Evolutionary conservation across 2,888 invertebrate genomes (phyloP), one percentile per base, ranked within the genome.

Genomic region (Priocnemis perturbator): DNA sequence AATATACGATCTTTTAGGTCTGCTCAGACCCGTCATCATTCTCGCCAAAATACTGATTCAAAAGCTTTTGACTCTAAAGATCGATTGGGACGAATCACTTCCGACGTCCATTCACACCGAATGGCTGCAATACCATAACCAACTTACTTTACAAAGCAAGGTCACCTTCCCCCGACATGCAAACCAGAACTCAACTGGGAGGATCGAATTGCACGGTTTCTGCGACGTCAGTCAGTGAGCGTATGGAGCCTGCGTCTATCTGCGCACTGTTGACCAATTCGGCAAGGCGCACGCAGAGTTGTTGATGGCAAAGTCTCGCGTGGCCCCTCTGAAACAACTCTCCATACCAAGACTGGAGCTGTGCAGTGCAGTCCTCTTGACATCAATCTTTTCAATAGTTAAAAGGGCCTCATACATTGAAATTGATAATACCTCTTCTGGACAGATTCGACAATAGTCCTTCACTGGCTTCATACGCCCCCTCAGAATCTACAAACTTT

Each of bases 121-220:
- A 0, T 60, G 47, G 59, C 0, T 21, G 0, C 3, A 15, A 0
- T 56, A 11, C 9, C 3, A 15, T 3, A n/a, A n/a, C 14, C 5
- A 60, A 15, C n/a, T 60, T 21, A 9, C 15, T 14, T 11, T 47
- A 48, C 9, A 47, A 14, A 47, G 21, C 3, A 11, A 60, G 20
- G 2, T 1, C 5, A 2, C 17, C 0, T 4, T 60, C 20, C 17
- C 52, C 3, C 59, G 59, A 11, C 15, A 9, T 0, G 3, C 23
- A 0, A 21, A 47, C 0, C n/a, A n/a, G n/a, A n/a, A 52, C 5
- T 17, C 21, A 17, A 19, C 19, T 17, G 11, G 26, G 5, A 44
- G n/a, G n/a, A n/a, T 50, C 2, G 26, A n/a, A n/a, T 0, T 60
- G 3, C 60, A 60, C 17, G 60, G 60, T 0, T 60, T 60, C 26